phyloP scores from a whole-genome alignment of 2,888 invertebrate genomes.

The Clostera curtula region DNA sequence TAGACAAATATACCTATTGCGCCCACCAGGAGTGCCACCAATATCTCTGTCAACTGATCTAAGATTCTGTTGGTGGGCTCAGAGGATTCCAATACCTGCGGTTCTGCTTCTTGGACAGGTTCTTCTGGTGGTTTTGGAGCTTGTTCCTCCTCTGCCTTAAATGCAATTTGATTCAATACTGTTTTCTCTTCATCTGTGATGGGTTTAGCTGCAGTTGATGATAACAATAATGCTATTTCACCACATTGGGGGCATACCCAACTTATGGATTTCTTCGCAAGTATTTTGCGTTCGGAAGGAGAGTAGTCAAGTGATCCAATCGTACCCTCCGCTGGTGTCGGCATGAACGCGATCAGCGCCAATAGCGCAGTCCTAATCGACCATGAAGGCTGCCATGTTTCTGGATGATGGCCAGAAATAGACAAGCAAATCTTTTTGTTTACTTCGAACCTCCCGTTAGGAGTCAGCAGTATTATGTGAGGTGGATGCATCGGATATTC shows the following conservation, averaged over 20 bases:
- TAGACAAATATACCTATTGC: slow-evolving; percentile 62
- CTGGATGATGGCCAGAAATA: slow-evolving; percentile 97
- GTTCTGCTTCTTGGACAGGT: slow-evolving; percentile 40
- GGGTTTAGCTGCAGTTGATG: slow-evolving; percentile 63
- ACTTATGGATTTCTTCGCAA: slow-evolving; percentile 82
- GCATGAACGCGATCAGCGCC: slow-evolving; percentile 96
- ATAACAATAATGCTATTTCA: slow-evolving; percentile 49
- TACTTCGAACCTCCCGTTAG: slow-evolving; percentile 94
- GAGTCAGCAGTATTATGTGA: slow-evolving; percentile 93
- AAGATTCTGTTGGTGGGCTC: slow-evolving; percentile 52
- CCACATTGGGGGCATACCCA: slow-evolving; percentile 64
- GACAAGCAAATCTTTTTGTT: slow-evolving; percentile 96
- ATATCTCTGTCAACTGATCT: slow-evolving; percentile 59
- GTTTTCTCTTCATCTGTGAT: slow-evolving; percentile 66
- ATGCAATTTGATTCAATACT: slow-evolving; percentile 65
- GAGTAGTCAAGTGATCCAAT: slow-evolving; percentile 94
- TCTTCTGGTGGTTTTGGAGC: slow-evolving; percentile 44
- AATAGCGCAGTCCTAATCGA: slow-evolving; percentile 94
- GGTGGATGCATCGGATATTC: slow-evolving; percentile 99
- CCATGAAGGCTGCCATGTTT: slow-evolving; percentile 98
- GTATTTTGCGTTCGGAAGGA: slow-evolving; percentile 84
- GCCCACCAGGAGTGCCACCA: slow-evolving; percentile 58
- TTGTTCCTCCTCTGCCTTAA: slow-evolving; percentile 67
- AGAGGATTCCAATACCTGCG: slow-evolving; percentile 50
- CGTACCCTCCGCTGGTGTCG: slow-evolving; percentile 90